A percentile compares a stretch with the other conserved stretches of the same genome.
Conservation (phyloP, 2,888 invertebrate genomes). For the Anorthoa munda region DNA sequence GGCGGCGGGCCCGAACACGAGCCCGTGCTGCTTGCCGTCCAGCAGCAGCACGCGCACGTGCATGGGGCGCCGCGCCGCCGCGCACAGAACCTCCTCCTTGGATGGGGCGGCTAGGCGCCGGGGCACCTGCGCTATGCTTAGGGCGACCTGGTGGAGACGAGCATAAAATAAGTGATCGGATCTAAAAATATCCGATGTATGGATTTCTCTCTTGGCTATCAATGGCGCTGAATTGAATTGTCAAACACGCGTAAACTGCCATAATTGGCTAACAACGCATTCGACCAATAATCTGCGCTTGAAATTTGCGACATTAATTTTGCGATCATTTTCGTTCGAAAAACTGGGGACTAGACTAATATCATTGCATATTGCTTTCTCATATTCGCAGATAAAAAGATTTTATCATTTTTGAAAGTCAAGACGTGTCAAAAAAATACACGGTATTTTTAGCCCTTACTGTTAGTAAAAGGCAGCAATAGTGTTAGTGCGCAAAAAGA, state of each 20-base stretch:
- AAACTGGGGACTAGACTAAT: no score
- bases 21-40: constrained; percentile 98
- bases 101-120: constrained; percentile 97
- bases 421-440: no score
- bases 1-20: constrained; percentile 98
- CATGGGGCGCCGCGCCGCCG: constrained; percentile 97
- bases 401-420: no score
- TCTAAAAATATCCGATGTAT: not conserved
- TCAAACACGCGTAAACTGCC: no score
- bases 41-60: constrained; percentile 97
- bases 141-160: constrained; percentile 79
- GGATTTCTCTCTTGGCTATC: not conserved
- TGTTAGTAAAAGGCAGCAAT: constrained; percentile 9
- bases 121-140: constrained; percentile 90
- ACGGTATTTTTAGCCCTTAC: no score
- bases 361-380: no score
- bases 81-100: constrained; percentile 97
- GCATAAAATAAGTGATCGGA: not conserved
- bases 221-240: not conserved
- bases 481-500: not conserved
- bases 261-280: no score
- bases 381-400: not conserved
- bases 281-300: no score
- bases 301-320: no score
- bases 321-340: no score